phyloP scores from a whole-genome alignment of 2,888 invertebrate species.

The Drepanosiphum platanoidis region DNA sequence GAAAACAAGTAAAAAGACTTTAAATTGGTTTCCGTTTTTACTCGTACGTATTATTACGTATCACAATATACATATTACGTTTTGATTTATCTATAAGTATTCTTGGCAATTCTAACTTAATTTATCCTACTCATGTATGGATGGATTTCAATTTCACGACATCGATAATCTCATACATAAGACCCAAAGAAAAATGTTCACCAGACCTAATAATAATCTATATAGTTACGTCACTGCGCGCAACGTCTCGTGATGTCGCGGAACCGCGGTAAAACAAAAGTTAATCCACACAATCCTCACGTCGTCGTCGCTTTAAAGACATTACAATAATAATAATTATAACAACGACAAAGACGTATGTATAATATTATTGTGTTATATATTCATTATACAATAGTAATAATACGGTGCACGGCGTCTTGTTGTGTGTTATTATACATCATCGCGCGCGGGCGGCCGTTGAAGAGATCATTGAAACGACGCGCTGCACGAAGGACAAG shows the following conservation, averaged over 20 bases:
- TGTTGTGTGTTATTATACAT: background rate
- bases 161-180: too few species aligned
- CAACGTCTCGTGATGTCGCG: background rate
- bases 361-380: background rate
- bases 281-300: background rate
- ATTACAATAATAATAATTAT: background rate
- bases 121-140: too few species aligned
- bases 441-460: background rate
- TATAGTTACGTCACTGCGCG: too few species aligned
- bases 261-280: background rate
- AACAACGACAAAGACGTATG: background rate
- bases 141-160: too few species aligned
- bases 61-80: too few species aligned
- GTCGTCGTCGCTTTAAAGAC: background rate
- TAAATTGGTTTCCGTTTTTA: too few species aligned
- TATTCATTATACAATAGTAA: background rate
- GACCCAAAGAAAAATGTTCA: too few species aligned
- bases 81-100: too few species aligned
- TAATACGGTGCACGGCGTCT: background rate
- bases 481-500: background rate
- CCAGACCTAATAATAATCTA: too few species aligned
- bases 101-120: too few species aligned
- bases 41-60: too few species aligned
- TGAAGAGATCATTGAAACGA: slow-evolving; percentile 31
- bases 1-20: too few species aligned